Evolutionary conservation across 1,140 invertebrate genomes (phyloP).

Genomic region (Brachionus koreanus): DNA sequence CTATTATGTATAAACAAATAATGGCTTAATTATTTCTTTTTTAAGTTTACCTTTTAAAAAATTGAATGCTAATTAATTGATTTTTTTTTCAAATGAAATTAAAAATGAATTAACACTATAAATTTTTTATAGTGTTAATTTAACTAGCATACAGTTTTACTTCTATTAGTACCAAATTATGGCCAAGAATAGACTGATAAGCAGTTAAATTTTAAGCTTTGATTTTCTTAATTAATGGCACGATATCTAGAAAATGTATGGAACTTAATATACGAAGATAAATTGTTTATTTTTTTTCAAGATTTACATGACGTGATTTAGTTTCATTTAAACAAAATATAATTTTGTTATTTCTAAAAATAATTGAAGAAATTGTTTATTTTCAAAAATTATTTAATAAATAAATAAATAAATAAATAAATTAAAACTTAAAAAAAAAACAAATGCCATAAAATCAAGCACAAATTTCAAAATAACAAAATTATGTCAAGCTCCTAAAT

Average conservation of each 20-base stretch:
- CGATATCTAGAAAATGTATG: too few relatives aligned
- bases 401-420: too few relatives aligned
- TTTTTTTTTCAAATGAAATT: background rate
- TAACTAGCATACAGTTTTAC: background rate
- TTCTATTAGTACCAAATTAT: background rate
- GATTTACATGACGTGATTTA: too few relatives aligned
- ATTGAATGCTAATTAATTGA: background rate
- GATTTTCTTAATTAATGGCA: too few relatives aligned
- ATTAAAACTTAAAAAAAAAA: background rate
- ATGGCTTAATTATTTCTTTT: background rate
- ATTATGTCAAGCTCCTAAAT: background rate
- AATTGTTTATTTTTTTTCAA: too few relatives aligned
- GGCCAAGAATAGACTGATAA: background rate
- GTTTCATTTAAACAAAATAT: too few relatives aligned
- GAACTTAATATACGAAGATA: too few relatives aligned
- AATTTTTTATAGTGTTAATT: background rate
- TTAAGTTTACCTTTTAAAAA: background rate
- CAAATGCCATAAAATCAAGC: background rate
- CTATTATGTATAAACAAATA: background rate
- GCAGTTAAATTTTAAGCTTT: background rate
- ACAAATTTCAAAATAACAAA: background rate
- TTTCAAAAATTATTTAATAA: background rate
- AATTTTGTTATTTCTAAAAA: background rate
- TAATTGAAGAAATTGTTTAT: background rate
- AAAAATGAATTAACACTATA: background rate